These are phyloP conservation scores for Eulemur rubriventer DNA, from an alignment of 2,797 vertebrate genomes.

Conservation along the genomic window DNA sequence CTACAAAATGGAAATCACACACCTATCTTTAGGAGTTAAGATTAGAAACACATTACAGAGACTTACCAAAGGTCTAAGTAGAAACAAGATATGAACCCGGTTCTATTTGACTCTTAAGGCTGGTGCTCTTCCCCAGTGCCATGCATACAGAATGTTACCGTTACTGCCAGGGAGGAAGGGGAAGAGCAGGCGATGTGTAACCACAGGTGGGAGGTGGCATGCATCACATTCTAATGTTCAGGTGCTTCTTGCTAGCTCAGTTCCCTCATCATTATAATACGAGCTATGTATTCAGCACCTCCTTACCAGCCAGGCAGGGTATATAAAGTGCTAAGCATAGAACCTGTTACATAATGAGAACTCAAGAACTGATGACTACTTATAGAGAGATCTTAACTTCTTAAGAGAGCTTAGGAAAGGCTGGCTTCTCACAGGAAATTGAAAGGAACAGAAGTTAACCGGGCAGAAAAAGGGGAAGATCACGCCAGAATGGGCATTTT, in stretches of 20 bases:
- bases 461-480: conserved; percentile 8
- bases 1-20: background rate
- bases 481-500: background rate
- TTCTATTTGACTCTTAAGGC: background rate
- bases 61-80: background rate
- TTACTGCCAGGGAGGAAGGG: background rate
- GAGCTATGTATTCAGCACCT: background rate
- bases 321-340: background rate
- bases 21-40: background rate
- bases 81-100: background rate
- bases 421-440: conserved; percentile 4
- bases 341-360: background rate
- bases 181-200: background rate
- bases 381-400: conserved; percentile 23
- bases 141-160: background rate
- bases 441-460: conserved; percentile 28
- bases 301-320: background rate
- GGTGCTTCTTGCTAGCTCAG: background rate
- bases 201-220: background rate
- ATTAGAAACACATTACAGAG: background rate
- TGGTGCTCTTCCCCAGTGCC: background rate
- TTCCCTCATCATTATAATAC: background rate
- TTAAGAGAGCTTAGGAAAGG: conserved; percentile 28
- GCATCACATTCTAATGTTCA: background rate
- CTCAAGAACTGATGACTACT: background rate